Conservation (phyloP, 2,797 vertebrate species). For the Hirundo rustica region DNA sequence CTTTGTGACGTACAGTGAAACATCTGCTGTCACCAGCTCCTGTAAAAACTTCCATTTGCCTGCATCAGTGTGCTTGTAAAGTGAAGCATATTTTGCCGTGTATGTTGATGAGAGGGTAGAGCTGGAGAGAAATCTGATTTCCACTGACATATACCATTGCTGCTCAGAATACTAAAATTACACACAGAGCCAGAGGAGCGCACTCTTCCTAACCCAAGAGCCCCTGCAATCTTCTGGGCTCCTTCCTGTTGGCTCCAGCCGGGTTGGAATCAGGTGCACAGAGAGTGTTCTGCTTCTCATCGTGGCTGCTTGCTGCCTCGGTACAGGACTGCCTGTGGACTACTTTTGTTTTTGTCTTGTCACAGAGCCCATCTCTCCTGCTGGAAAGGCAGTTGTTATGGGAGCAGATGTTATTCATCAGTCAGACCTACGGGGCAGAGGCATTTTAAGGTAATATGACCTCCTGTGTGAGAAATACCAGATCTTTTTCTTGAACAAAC, state of each 20-base stretch:
- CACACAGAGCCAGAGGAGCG: not conserved
- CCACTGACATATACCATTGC: rapidly evolving
- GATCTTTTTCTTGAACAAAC: constrained; percentile 44
- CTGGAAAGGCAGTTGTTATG: not conserved
- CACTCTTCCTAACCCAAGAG: not conserved
- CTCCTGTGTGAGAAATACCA: constrained; percentile 35
- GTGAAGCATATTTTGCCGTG: not conserved
- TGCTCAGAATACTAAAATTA: no score
- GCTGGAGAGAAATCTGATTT: not conserved
- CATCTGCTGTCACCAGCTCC: not conserved
- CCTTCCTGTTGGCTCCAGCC: not conserved
- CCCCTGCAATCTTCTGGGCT: not conserved
- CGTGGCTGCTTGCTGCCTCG: rapidly evolving
- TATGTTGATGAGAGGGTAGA: not conserved
- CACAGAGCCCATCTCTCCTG: not conserved
- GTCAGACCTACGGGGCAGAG: not conserved
- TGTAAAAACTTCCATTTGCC: not conserved
- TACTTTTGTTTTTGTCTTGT: not conserved
- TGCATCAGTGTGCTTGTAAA: not conserved
- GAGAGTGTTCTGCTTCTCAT: not conserved
- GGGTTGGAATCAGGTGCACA: not conserved
- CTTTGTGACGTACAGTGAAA: not conserved
- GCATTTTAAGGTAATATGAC: constrained; percentile 36
- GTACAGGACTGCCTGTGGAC: not conserved
- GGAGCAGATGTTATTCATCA: constrained; percentile 39